Evolutionary conservation across 1,140 invertebrate genomes (phyloP).

Genomic region (Phthorimaea operculella): DNA sequence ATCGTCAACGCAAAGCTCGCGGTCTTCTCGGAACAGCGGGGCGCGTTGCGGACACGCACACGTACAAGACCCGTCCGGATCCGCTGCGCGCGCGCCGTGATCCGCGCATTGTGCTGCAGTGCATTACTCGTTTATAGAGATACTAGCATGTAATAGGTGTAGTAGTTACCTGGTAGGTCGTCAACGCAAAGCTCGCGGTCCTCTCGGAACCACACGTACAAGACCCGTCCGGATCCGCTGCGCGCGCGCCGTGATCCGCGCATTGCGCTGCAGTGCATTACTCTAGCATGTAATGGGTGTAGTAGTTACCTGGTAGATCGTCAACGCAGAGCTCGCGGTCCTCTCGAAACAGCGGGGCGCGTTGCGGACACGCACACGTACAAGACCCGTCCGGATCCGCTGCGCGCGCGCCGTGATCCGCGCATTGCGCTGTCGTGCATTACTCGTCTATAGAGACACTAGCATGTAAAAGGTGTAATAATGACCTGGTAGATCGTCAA

Average conservation of each 20-base stretch:
- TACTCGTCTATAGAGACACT: conserved; percentile 28
- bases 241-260: too few species aligned
- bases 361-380: conserved; percentile 48
- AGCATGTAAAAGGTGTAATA: background rate
- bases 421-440: conserved; percentile 38
- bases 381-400: conserved; percentile 21
- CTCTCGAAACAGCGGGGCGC: conserved; percentile 55
- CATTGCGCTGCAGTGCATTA: too few species aligned
- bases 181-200: too few species aligned
- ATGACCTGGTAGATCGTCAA: conserved; percentile 54
- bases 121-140: too few species aligned
- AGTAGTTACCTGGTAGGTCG: too few species aligned
- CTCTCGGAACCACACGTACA: too few species aligned
- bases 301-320: conserved; percentile 48
- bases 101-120: conserved; percentile 39
- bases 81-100: conserved; percentile 36
- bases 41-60: conserved; percentile 52
- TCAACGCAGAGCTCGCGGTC: conserved; percentile 56
- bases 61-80: conserved; percentile 25
- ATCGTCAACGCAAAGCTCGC: conserved; percentile 57
- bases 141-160: too few species aligned
- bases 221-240: too few species aligned
- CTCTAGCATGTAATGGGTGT: too few species aligned
- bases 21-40: conserved; percentile 54
- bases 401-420: conserved; percentile 45